Evolutionary conservation across 2,797 vertebrate species (phyloP), one percentile per base, ranked within the genome.

Genomic region (Mormyrus hasselquistii): DNA sequence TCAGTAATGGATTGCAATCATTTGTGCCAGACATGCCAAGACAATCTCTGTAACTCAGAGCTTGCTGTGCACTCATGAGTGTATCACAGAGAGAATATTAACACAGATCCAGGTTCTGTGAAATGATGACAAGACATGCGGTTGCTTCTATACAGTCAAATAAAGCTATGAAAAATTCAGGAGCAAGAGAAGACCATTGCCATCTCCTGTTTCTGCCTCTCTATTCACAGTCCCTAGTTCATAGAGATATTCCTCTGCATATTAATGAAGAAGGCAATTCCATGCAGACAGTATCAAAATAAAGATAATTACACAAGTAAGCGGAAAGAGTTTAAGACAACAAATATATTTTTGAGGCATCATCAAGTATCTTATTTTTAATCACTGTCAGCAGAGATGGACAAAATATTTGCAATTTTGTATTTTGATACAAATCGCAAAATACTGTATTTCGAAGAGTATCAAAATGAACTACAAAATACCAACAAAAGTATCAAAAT

Each of bases 141-240:
- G n/a, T 53, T 47, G 22, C 88, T 62, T 84, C 34, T 47, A 49
- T 57, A 25, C 1, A 38, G n/a, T 3, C 8, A 69, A 47, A 59
- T 83, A 19, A 52, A 2, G 44, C 79, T 83, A 52, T 53, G n/a
- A 44, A 82, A 79, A 50, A 22, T 19, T 50, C 73, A 41, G 19
- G 29, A 49, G 53, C 22, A 19, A 38, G 29, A 57, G 82, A 55
- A 82, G 76, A 62, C n/a, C 76, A 59, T 38, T 88, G 88, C 76
- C 88, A 88, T 62, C 88, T 88, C 53, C 79, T 84, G 76, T 88
- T 57, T 53, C 44, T 73, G 38, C 76, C 34, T 25, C 3, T 16
- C 38, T 19, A 25, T 52, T 53, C 52, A 38, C 29, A 12, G 19
- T 53, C 22, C 4, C 29, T 53, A 53, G 22, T 44, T 73, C 14